phyloP scores from a whole-genome alignment of 2,888 invertebrate species.

The Vandiemenella viatica region DNA sequence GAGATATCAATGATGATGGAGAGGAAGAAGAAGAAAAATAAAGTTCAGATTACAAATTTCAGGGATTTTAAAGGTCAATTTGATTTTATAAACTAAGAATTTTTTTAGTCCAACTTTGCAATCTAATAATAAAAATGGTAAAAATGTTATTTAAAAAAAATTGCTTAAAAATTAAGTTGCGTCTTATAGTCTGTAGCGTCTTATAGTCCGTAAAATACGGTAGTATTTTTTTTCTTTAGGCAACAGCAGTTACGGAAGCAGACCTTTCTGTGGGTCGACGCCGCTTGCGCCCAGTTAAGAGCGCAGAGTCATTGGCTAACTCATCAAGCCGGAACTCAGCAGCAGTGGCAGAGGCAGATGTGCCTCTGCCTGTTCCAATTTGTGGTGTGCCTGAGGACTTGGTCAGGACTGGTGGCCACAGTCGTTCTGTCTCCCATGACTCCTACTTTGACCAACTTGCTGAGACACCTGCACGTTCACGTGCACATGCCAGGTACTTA shows the following conservation, averaged over 20 bases:
- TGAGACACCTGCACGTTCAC: conserved; percentile 27
- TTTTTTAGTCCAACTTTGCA: no score
- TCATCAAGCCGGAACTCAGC: conserved; percentile 22
- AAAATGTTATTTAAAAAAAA: no score
- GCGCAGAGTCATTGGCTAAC: conserved; percentile 48
- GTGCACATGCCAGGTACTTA: conserved; percentile 5
- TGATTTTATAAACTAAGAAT: no score
- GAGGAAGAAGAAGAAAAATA: no score
- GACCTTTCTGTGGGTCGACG: conserved; percentile 29
- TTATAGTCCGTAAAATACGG: no score
- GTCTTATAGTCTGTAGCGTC: no score
- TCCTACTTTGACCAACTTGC: conserved; percentile 77
- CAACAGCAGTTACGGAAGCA: conserved; percentile 29
- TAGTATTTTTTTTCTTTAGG: no score
- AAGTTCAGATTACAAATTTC: no score
- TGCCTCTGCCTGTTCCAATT: conserved; percentile 11
- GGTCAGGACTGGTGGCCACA: conserved; percentile 36
- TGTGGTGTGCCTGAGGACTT: conserved; percentile 16
- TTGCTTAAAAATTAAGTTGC: no score
- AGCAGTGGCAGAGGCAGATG: conserved; percentile 12
- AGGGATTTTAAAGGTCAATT: no score
- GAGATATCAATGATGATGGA: no score
- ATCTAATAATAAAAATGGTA: no score
- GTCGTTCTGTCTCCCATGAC: conserved; percentile 73
- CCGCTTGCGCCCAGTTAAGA: conserved; percentile 48